Percentiles rank a stretch among this genome's conserved stretches.
phyloP scores from a whole-genome alignment of 2,797 vertebrate genomes.

The Gastrophryne carolinensis region DNA sequence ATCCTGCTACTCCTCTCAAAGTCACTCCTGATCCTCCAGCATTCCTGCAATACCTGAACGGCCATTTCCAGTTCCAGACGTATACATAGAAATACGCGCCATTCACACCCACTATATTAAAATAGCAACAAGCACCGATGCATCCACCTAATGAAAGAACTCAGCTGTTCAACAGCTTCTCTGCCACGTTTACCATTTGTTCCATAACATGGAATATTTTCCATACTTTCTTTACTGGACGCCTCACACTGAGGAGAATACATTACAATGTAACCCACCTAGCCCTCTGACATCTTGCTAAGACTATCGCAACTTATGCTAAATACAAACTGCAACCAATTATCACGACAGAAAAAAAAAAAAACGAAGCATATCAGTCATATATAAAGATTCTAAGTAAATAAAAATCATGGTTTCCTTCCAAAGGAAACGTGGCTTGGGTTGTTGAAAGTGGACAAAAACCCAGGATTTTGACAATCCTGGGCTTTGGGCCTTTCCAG shows the following conservation, averaged over 20 bases:
- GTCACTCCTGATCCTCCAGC: too few species aligned
- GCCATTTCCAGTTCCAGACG: conserved; percentile 12
- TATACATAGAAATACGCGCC: conserved; percentile 15
- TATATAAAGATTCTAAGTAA: too few species aligned
- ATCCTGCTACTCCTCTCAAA: neutral
- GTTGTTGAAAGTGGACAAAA: too few species aligned
- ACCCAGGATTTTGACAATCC: too few species aligned
- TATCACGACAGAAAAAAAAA: neutral
- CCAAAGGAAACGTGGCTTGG: too few species aligned
- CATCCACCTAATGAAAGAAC: conserved; percentile 42
- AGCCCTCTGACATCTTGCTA: neutral
- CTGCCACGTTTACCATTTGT: conserved; percentile 25
- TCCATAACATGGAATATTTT: conserved; percentile 19
- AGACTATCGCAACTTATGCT: neutral
- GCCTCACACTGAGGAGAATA: neutral
- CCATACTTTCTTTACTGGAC: neutral
- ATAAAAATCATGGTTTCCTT: too few species aligned
- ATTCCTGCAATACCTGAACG: neutral
- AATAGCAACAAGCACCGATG: conserved; percentile 52
- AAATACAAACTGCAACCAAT: too few species aligned
- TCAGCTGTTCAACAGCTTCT: conserved; percentile 14
- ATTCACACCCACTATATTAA: conserved; percentile 50
- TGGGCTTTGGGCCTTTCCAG: too few species aligned
- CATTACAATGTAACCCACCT: neutral
- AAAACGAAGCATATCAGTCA: neutral